These are phyloP conservation scores for Vulpes vulpes DNA, from an alignment of 2,113 vertebrate species.

Conservation along the genomic window DNA sequence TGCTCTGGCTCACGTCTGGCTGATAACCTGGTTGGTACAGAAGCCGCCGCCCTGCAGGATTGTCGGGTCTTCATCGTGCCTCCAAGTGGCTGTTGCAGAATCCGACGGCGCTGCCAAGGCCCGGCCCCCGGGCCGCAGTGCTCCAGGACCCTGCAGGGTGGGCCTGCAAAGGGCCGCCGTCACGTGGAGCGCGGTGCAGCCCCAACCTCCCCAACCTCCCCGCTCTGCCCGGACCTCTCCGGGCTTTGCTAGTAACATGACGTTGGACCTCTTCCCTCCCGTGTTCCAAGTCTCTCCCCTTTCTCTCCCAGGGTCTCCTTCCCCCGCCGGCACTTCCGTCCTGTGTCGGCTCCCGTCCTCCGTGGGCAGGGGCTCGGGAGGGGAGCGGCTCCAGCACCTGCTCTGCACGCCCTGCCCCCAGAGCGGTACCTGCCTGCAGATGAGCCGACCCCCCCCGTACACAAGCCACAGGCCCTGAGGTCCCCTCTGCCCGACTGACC, in stretches of 20 bases:
- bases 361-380: neutral
- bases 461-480: fast-evolving
- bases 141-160: fast-evolving
- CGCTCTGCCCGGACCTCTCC: neutral
- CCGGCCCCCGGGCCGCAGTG: fast-evolving
- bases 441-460: fast-evolving
- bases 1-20: fast-evolving
- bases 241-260: fast-evolving
- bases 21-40: fast-evolving
- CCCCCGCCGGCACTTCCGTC: fast-evolving
- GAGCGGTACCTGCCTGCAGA: fast-evolving
- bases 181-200: too few species aligned
- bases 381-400: fast-evolving
- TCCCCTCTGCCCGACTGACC: too few species aligned
- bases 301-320: neutral
- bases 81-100: neutral
- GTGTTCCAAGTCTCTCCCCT: neutral
- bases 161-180: fast-evolving
- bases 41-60: neutral
- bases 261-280: neutral
- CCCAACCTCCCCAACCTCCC: too few species aligned
- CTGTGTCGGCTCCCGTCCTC: neutral
- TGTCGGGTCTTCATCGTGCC: fast-evolving
- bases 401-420: neutral
- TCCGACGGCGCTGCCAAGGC: too few species aligned